Evolutionary conservation across 2,888 invertebrate genomes (phyloP), one percentile per base, ranked within the genome.

Genomic region (Anorthoa munda): DNA sequence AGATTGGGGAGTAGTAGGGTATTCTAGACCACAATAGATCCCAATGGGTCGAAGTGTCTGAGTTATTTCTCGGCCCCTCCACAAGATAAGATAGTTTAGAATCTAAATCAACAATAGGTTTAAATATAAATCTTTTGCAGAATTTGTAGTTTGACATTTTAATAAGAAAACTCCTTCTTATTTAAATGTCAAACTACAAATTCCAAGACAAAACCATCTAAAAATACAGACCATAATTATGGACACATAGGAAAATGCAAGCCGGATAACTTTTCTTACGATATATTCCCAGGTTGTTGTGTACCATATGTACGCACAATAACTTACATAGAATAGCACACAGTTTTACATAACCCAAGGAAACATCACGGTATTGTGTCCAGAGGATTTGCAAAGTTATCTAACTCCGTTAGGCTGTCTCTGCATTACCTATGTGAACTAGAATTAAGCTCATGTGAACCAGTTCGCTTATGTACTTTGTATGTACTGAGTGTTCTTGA

Each of bases 361-460:
- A 76, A 72, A 75, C 69, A 48, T 66, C 18, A 69, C 66, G 31
- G 59, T 70, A 68, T 63, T 39, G 63, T 71, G 45, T 75, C 63
- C 59, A 72, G 63, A 26, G 48, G 18, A 50, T 65, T 74, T 78
- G 53, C 70, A 66, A 75, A 70, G 72, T 83, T 79, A 83, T 70
- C 73, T 83, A 82, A 83, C 58, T 31, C 61, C 31, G 55, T 56
- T 58, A 70, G 69, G 12, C 50, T 26, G 51, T 51, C 55, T 31
- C 45, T 84, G 48, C 31, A 46, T 39, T 39, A 39, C 39, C 56
- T 39, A 31, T 56, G 48, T 50, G 50, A 48, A 55, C 55, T 61
- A 66, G 39, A 39, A 9, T 18, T 48, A 58, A 51, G 23, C 15
- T 66, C 64, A 68, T 84, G 85, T 70, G 75, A 83, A 84, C 80